phyloP scores from a whole-genome alignment of 1,140 invertebrate genomes.

The Drosophila tristis region DNA sequence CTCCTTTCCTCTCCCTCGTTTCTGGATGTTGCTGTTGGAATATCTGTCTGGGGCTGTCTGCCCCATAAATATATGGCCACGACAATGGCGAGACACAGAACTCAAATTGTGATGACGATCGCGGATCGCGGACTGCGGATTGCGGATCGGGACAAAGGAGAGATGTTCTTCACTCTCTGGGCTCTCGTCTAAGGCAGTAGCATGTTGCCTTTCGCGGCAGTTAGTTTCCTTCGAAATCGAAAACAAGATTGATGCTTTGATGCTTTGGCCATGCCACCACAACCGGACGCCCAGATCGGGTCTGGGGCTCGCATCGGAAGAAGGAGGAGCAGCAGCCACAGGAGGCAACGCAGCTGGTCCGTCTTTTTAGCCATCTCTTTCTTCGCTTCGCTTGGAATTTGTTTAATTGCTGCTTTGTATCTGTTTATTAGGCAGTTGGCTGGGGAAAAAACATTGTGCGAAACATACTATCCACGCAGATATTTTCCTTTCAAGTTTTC shows the following conservation, averaged over 20 bases:
- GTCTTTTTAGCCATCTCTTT: conserved; percentile 39
- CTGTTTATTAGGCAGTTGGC: conserved; percentile 59
- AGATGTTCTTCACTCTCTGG: conserved; percentile 25
- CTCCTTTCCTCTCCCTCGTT: neutral
- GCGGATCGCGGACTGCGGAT: conserved; percentile 50
- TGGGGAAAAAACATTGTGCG: conserved; percentile 7
- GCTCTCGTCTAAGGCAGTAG: conserved; percentile 47
- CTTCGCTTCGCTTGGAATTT: conserved; percentile 28
- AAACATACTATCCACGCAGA: conserved; percentile 42
- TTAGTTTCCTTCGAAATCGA: conserved; percentile 72
- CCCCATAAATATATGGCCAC: conserved; percentile 68
- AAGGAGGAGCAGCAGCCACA: conserved; percentile 12
- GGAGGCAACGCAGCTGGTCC: conserved; percentile 65
- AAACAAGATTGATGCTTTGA: conserved; percentile 80
- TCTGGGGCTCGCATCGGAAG: neutral
- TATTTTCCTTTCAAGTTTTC: conserved; percentile 75
- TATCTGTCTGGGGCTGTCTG: conserved; percentile 52
- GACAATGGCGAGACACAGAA: conserved; percentile 72
- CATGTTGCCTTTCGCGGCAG: conserved; percentile 66
- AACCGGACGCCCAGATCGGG: conserved; percentile 30
- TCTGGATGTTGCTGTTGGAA: neutral
- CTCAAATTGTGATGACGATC: conserved; percentile 35
- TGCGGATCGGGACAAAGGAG: conserved; percentile 53
- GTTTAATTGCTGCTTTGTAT: conserved; percentile 56
- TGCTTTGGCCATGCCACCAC: conserved; percentile 19